Percentiles rank a stretch among this genome's conserved stretches.
phyloP scores from a whole-genome alignment of 2,888 invertebrate species.

The Aphidius colemani region DNA sequence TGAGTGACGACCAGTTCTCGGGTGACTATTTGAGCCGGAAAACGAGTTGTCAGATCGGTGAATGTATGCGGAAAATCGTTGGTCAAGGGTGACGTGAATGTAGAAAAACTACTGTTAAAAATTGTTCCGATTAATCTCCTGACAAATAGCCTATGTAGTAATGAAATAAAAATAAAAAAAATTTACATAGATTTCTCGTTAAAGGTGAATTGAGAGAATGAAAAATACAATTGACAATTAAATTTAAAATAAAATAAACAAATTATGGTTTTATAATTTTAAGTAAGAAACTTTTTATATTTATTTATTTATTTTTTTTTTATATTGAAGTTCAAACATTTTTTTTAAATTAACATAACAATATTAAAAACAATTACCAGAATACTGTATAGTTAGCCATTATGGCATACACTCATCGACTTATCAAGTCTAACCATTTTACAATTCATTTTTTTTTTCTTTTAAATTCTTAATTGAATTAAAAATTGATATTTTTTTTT shows the following conservation, averaged over 20 bases:
- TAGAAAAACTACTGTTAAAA: conserved; percentile 28
- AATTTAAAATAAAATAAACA: not conserved
- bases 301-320: conserved; percentile 34
- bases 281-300: conserved; percentile 32
- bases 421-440: conserved; percentile 10
- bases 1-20: conserved; percentile 28
- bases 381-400: conserved; percentile 11
- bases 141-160: conserved; percentile 4
- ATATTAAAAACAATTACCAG: conserved; percentile 36
- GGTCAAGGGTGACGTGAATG: conserved; percentile 19
- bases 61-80: conserved; percentile 22
- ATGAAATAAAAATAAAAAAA: conserved; percentile 9
- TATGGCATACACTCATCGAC: not conserved
- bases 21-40: conserved; percentile 11
- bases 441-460: conserved; percentile 10
- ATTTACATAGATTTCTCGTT: not conserved
- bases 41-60: conserved; percentile 18
- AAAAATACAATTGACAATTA: not conserved
- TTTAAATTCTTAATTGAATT: not conserved
- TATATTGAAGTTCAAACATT: conserved; percentile 35
- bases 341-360: conserved; percentile 37
- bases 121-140: conserved; percentile 24
- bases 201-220: not conserved
- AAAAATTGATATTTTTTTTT: not conserved
- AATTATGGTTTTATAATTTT: not conserved